These are phyloP conservation scores for Drosophila nigricruria DNA, from an alignment of 2,888 invertebrate genomes.

Conservation along the genomic window DNA sequence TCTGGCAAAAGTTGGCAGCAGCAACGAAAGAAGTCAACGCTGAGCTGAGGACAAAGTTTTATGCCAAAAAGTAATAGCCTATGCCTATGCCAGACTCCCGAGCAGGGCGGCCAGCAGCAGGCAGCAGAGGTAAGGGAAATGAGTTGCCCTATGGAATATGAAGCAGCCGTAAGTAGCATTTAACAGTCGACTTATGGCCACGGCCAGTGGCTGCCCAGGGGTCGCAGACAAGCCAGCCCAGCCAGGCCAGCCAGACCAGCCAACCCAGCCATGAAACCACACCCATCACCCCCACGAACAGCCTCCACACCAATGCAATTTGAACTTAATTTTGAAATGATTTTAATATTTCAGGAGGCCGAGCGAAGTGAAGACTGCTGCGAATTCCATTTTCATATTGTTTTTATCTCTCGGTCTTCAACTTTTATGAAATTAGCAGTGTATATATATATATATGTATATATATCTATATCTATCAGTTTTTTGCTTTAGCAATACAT, in stretches of 20 bases:
- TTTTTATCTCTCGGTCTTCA: slow-evolving; percentile 4
- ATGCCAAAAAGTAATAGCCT: slow-evolving; percentile 76
- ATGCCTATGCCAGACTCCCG: slow-evolving; percentile 53
- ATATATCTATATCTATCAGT: not conserved
- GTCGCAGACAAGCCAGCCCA: slow-evolving; percentile 44
- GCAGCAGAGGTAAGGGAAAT: not conserved
- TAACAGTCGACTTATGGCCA: slow-evolving; percentile 78
- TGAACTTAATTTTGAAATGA: slow-evolving; percentile 13
- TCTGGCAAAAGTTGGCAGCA: slow-evolving; percentile 68
- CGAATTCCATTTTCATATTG: not conserved
- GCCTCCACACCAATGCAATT: slow-evolving; percentile 5
- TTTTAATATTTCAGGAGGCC: slow-evolving; percentile 14
- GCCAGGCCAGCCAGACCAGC: slow-evolving; percentile 43
- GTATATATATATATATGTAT: no score
- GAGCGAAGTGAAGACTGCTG: slow-evolving; percentile 3
- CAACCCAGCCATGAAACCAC: slow-evolving; percentile 68
- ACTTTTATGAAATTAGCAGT: not conserved
- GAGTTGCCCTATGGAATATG: slow-evolving; percentile 45
- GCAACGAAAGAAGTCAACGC: slow-evolving; percentile 70
- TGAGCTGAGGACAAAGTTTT: slow-evolving; percentile 76
- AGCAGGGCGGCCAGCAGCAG: not conserved
- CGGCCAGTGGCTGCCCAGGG: slow-evolving; percentile 43
- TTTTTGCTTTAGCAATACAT: not conserved
- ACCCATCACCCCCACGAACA: slow-evolving; percentile 19
- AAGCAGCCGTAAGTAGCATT: slow-evolving; percentile 75